These are phyloP conservation scores for Conger conger DNA, from an alignment of 2,113 vertebrate species.

Conservation along the genomic window DNA sequence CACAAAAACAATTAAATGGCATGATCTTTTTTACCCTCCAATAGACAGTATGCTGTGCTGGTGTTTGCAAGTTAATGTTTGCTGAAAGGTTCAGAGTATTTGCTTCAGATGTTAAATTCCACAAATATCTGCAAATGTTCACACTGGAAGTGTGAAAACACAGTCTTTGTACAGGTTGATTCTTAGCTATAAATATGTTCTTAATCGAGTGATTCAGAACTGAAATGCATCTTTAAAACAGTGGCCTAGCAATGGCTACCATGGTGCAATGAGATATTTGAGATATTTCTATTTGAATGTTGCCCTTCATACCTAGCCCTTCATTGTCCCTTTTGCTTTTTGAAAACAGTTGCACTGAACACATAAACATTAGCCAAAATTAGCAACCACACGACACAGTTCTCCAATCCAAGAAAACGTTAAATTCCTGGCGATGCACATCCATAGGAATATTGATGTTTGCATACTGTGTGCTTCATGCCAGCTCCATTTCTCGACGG, in stretches of 20 bases:
- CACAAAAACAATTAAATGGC: background rate
- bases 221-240: background rate
- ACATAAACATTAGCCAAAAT: background rate
- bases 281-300: background rate
- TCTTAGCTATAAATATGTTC: background rate
- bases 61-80: background rate
- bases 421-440: background rate
- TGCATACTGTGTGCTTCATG: background rate
- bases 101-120: background rate
- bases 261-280: background rate
- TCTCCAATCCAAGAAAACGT: background rate
- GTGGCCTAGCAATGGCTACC: background rate
- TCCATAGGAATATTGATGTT: background rate
- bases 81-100: background rate
- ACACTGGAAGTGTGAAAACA: background rate
- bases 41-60: background rate
- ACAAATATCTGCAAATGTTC: background rate
- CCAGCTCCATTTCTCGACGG: background rate
- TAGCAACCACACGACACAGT: background rate
- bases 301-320: background rate
- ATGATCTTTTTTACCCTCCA: background rate
- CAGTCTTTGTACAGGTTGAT: background rate
- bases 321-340: background rate
- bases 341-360: background rate
- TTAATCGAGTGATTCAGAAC: background rate